A percentile compares a stretch with the other conserved stretches of the same genome.
phyloP scores from a whole-genome alignment of 2,797 vertebrate genomes.

The Pangasius macronema region DNA sequence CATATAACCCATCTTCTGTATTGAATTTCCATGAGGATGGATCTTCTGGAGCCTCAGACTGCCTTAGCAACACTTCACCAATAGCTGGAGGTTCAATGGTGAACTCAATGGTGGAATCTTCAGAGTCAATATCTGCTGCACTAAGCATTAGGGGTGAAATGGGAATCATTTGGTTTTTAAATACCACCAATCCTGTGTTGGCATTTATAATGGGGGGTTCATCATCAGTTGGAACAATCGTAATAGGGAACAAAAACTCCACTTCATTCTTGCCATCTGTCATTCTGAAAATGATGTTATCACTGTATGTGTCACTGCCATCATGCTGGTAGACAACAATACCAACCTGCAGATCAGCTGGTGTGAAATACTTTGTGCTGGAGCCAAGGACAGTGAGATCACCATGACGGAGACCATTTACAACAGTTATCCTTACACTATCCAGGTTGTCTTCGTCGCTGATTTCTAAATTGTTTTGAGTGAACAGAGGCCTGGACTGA shows the following conservation, averaged over 20 bases:
- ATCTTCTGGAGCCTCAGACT: conserved; percentile 81
- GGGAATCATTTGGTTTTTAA: conserved; percentile 84
- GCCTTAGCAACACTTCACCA: conserved; percentile 84
- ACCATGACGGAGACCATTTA: conserved; percentile 87
- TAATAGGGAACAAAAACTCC: conserved; percentile 93
- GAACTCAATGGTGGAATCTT: conserved; percentile 88
- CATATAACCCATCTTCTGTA: conserved; percentile 78
- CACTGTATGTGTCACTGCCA: conserved; percentile 88
- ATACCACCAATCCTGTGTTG: conserved; percentile 88
- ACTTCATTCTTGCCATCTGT: conserved; percentile 87
- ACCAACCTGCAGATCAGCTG: conserved; percentile 80
- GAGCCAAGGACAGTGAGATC: conserved; percentile 78
- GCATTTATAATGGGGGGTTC: conserved; percentile 90
- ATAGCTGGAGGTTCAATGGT: conserved; percentile 75
- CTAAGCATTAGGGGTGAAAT: conserved; percentile 83
- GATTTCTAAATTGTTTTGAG: conserved; percentile 82
- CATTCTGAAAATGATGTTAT: conserved; percentile 91
- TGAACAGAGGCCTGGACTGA: conserved; percentile 87
- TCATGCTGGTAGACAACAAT: conserved; percentile 89
- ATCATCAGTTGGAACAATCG: conserved; percentile 90
- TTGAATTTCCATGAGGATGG: conserved; percentile 85
- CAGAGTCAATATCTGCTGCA: conserved; percentile 91
- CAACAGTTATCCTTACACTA: conserved; percentile 79
- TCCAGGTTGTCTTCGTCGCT: conserved; percentile 91
- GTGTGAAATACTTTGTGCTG: conserved; percentile 80